Evolutionary conservation across 2,797 vertebrate genomes (phyloP).

Genomic region (Heteromormyrus szaboi): DNA sequence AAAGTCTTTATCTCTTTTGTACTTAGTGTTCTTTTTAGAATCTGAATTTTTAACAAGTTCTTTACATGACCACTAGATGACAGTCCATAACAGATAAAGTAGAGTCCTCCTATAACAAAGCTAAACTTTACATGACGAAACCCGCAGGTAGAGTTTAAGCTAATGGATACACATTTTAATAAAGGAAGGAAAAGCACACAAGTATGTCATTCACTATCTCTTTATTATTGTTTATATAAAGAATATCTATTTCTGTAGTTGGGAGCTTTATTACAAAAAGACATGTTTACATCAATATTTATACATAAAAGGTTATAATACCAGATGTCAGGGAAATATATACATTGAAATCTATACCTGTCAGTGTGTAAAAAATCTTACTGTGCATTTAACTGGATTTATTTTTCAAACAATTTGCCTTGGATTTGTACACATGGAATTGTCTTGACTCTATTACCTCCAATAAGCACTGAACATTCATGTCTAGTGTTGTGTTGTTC

Average conservation of each 20-base stretch:
- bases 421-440: background rate
- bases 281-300: background rate
- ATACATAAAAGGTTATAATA: background rate
- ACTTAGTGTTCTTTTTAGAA: background rate
- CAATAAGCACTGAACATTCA: background rate
- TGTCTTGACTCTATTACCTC: background rate
- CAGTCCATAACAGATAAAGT: constrained; percentile 47
- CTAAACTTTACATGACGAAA: background rate
- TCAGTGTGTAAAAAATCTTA: background rate
- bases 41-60: background rate
- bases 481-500: background rate
- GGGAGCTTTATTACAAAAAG: background rate
- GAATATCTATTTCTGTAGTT: background rate
- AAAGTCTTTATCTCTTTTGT: background rate
- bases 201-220: background rate
- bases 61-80: constrained; percentile 50
- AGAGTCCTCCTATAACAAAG: background rate
- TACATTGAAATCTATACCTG: background rate
- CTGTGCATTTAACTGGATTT: background rate
- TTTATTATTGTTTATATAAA: background rate
- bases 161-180: background rate
- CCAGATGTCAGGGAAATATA: background rate
- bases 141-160: background rate
- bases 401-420: background rate
- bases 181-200: background rate